Evolutionary conservation across 2,888 invertebrate species (phyloP).

Genomic region (Ceraclea dissimilis): DNA sequence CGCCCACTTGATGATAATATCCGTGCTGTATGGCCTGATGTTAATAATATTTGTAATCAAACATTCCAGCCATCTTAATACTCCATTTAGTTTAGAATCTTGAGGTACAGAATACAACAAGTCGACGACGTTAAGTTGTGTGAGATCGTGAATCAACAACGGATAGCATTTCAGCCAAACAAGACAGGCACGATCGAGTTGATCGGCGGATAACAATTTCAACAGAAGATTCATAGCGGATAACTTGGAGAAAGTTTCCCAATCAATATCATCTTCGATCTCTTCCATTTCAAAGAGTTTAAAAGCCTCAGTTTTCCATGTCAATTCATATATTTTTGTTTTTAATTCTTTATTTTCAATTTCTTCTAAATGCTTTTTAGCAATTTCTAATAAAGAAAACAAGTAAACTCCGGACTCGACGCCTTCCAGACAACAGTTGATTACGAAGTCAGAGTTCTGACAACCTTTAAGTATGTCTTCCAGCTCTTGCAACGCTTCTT

Average conservation of each 20-base stretch:
- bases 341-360: conserved; percentile 11
- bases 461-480: conserved; percentile 19
- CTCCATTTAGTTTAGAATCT: conserved; percentile 41
- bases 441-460: conserved; percentile 18
- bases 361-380: conserved; percentile 15
- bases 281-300: conserved; percentile 11
- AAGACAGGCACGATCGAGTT: conserved; percentile 20
- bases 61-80: conserved; percentile 43
- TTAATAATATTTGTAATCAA: conserved; percentile 40
- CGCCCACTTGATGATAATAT: conserved; percentile 45
- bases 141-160: conserved; percentile 11
- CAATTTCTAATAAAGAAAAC: conserved; percentile 14
- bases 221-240: conserved; percentile 14
- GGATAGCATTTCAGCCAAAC: conserved; percentile 24
- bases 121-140: conserved; percentile 13
- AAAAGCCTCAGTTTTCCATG: conserved; percentile 22
- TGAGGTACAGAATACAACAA: conserved; percentile 36
- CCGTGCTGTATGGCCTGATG: conserved; percentile 41
- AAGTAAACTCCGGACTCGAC: conserved; percentile 18
- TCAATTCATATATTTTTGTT: conserved; percentile 15
- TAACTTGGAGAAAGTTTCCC: conserved; percentile 17
- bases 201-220: conserved; percentile 15
- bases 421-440: conserved; percentile 20
- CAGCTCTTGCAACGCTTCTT: conserved; percentile 18
- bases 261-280: conserved; percentile 5